phyloP scores from a whole-genome alignment of 2,113 vertebrate species.

The Neomonachus schauinslandi region DNA sequence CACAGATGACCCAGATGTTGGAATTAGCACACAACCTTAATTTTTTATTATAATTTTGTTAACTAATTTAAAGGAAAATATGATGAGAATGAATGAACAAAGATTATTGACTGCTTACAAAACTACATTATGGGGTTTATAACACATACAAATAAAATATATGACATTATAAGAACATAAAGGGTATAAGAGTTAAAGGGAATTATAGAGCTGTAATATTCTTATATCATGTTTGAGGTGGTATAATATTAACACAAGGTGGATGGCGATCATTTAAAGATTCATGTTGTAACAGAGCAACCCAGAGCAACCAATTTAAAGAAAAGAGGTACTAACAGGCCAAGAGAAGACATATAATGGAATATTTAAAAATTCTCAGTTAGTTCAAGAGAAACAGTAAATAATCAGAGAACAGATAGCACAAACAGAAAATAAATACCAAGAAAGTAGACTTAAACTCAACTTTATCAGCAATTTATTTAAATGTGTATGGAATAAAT shows the following conservation, averaged over 20 bases:
- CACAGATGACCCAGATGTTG: no score
- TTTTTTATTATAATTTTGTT: neutral
- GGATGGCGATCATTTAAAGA: fast-evolving
- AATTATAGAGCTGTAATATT: fast-evolving
- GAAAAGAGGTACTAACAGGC: neutral
- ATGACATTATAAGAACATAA: neutral
- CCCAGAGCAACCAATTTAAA: neutral
- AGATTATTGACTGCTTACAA: neutral
- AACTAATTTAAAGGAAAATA: neutral
- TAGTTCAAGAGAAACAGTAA: neutral
- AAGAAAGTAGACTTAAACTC: neutral
- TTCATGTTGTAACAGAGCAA: neutral
- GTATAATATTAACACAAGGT: no score
- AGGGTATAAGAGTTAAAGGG: neutral
- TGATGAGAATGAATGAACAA: neutral
- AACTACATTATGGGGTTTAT: neutral
- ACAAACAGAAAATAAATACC: neutral
- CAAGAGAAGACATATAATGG: neutral
- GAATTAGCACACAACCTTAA: neutral
- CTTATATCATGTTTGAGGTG: neutral
- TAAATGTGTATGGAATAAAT: neutral
- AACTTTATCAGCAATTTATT: neutral
- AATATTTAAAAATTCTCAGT: neutral
- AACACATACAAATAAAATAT: neutral
- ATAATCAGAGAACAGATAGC: neutral